Evolutionary conservation across 2,797 vertebrate genomes (phyloP).

Genomic region (Microhierax caerulescens): DNA sequence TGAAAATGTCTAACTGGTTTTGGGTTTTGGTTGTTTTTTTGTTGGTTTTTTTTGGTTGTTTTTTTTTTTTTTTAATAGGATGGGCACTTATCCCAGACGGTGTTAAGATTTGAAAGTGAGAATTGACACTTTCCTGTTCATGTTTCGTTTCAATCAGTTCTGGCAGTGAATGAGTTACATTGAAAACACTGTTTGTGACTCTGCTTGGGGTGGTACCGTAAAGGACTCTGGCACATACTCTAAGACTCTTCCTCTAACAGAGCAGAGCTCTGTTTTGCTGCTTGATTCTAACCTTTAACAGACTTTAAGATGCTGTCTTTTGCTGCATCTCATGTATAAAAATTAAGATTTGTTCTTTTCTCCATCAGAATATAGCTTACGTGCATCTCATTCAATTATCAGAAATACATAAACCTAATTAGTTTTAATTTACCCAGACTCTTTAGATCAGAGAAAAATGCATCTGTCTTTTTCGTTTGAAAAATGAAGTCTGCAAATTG

Average conservation of each 20-base stretch:
- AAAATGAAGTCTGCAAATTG: slow-evolving; percentile 32
- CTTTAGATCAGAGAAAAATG: slow-evolving; percentile 17
- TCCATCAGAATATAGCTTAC: background rate
- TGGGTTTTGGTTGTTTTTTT: too few species aligned
- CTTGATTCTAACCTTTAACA: background rate
- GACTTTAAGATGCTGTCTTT: background rate
- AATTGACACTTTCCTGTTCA: background rate
- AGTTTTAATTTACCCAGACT: slow-evolving; percentile 20
- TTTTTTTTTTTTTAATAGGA: background rate
- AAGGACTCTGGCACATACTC: background rate
- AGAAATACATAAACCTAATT: slow-evolving; percentile 33
- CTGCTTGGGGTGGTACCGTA: background rate
- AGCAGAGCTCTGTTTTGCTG: background rate
- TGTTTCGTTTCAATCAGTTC: background rate
- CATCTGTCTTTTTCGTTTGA: slow-evolving; percentile 29
- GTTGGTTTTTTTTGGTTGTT: background rate
- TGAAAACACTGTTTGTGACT: background rate
- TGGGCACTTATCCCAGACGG: background rate
- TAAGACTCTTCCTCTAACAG: background rate
- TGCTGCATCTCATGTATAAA: slow-evolving; percentile 20
- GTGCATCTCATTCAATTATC: slow-evolving; percentile 24
- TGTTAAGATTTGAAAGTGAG: background rate
- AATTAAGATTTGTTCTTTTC: slow-evolving; percentile 17
- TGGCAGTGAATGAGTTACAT: background rate
- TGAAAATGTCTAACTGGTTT: background rate